Evolutionary conservation across 2,113 vertebrate genomes (phyloP), one percentile per base, ranked within the genome.

Genomic region (Austrofundulus limnaeus): DNA sequence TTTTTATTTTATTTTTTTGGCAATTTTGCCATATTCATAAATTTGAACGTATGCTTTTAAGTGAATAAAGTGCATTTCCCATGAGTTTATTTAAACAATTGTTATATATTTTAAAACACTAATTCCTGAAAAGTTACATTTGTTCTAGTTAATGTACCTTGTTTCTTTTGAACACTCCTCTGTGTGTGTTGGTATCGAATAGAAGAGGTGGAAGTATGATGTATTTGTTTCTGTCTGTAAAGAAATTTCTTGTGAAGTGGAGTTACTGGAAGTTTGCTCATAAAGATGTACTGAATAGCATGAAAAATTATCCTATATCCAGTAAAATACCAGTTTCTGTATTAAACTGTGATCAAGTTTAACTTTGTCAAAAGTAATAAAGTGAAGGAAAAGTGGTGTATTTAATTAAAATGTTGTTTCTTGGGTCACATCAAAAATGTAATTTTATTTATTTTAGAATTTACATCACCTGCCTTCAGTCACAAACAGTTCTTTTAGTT

Each of bases 261-360:
- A n/a, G 43, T 48, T 42, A 39, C 49, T 24, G 24, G 52, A 28
- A 59, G 57, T 21, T 0, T 56, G 23, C 62, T 49, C 51, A 46
- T 75, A 77, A 71, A 84, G 51, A 39, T 20, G 1, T 15, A 21
- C 9, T 14, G 24, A 16, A 45, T 61, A 47, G 58, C 15, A 11
- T 10, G 17, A 52, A 21, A 8, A 52, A 2, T 13, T 11, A 20
- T 20, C 2, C 1, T 20, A 9, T 46, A 46, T 20, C 9, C 2
- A 43, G 16, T 57, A 54, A 38, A 56, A 19, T 8, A 6, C 13
- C 14, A 19, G 70, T 56, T 59, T 70, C 56, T 41, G 15, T 43
- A 43, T 3, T 41, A 50, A 28, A n/a, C 28, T 28, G 28, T 28
- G 7, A 34, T 10, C n/a, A 59, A 20, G 41, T 49, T 15, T 16